phyloP scores from a whole-genome alignment of 2,797 vertebrate species.

The Chaunax sp. region DNA sequence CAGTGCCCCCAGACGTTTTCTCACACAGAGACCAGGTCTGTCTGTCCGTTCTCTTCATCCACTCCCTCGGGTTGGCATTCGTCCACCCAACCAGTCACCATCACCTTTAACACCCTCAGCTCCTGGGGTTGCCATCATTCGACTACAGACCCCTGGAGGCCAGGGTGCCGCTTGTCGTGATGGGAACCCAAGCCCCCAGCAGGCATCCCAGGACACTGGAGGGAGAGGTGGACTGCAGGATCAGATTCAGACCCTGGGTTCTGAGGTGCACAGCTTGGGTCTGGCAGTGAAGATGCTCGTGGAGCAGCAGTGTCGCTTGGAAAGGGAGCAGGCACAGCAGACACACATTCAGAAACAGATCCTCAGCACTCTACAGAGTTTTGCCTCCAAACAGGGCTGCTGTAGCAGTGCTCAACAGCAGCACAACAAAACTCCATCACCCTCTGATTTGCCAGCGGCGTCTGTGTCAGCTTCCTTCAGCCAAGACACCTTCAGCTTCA shows the following conservation, averaged over 20 bases:
- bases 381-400: constrained; percentile 75
- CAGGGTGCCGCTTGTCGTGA: constrained; percentile 56
- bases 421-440: constrained; percentile 63
- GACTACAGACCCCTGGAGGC: constrained; percentile 54
- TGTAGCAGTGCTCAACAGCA: constrained; percentile 62
- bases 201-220: constrained; percentile 57
- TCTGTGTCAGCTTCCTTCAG: constrained; percentile 70
- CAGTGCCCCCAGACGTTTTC: constrained; percentile 56
- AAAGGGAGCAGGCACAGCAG: constrained; percentile 87
- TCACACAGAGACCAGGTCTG: constrained; percentile 68
- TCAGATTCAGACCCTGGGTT: constrained; percentile 84
- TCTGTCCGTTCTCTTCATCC: constrained; percentile 66
- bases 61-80: constrained; percentile 77
- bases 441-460: constrained; percentile 53
- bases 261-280: constrained; percentile 84
- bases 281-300: constrained; percentile 83
- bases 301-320: constrained; percentile 85
- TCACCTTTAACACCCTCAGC: constrained; percentile 59
- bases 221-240: constrained; percentile 69
- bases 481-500: constrained; percentile 73
- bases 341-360: constrained; percentile 89
- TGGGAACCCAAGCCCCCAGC: constrained; percentile 68
- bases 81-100: constrained; percentile 66
- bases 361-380: constrained; percentile 85
- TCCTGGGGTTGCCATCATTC: constrained; percentile 49